Base-by-base conservation (phyloP, 2,888 invertebrate genomes). In the Pollenia griseotomentosa region DNA sequence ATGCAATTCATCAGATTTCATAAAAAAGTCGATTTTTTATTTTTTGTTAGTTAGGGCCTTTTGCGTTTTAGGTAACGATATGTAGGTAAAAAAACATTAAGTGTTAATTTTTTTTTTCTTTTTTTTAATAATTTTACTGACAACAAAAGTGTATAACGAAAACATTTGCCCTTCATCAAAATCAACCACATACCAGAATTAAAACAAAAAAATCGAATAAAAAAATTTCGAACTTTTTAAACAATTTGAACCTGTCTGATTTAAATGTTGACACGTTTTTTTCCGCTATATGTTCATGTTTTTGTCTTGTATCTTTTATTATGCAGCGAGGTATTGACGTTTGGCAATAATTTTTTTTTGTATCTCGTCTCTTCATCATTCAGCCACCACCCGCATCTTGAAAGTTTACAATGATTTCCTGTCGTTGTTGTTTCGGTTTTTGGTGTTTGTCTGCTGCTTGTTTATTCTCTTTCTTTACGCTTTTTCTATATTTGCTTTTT, bases 251-350 rank as follows among this genome's bases (percentile, higher is more conserved):
- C 74, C 51, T 75, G 44, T 59, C 68, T 51, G 74, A 48, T 42
- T 40, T 74, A 59, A 74, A 74, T 66, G 74, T 73, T 74, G 65
- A 66, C 65, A 82, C 40, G 57, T 51, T 74, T 66, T 55, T 44
- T 16, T 8, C 16, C 33, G 63, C 16, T 55, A 33, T 33, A 33
- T 33, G 33, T 53, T 16, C 23, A 57, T 23, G 23, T 19, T 53
- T 12, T 70, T 51, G 40, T 19, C n/a, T 19, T 46, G 46, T 75
- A 42, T 53, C 51, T 14, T 75, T 68, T 75, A 33, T 68, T 12
- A 66, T 74, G 19, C 66, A 14, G 16, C n/a, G 23, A 82, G 48
- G 33, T 75, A 70, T 83, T 53, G 40, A 63, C 48, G 14, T 42
- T 65, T 48, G 48, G 65, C 55, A 70, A 70, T 77, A 63, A 55